Percentiles rank a stretch among this genome's conserved stretches.
phyloP scores from a whole-genome alignment of 2,113 vertebrate genomes.

The Perccottus glenii region DNA sequence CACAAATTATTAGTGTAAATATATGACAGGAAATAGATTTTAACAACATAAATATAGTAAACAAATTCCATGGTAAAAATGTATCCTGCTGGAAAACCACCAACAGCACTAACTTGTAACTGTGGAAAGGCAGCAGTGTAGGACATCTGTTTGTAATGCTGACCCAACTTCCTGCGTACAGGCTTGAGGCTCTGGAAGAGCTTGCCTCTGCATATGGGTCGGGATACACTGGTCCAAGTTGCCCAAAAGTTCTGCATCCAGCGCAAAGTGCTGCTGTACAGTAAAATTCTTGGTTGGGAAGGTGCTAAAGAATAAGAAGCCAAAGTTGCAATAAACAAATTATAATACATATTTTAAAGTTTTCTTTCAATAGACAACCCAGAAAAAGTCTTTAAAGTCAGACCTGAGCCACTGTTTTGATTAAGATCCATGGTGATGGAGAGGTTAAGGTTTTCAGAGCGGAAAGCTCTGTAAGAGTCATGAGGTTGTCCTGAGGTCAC shows the following conservation, averaged over 20 bases:
- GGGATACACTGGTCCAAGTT: slow-evolving; percentile 92
- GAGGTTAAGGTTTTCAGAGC: slow-evolving; percentile 95
- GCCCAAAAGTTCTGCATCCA: slow-evolving; percentile 99
- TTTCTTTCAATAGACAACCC: background rate
- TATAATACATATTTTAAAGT: background rate
- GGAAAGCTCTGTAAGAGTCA: slow-evolving; percentile 96
- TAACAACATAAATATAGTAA: no score
- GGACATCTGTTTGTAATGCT: slow-evolving; percentile 97
- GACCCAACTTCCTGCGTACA: slow-evolving; percentile 92
- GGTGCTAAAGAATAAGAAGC: slow-evolving; percentile 73
- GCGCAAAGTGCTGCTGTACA: slow-evolving; percentile 97
- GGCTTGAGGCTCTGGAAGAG: slow-evolving; percentile 93
- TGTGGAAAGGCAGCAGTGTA: slow-evolving; percentile 91
- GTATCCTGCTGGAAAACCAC: background rate
- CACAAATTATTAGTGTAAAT: background rate
- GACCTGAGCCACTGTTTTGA: slow-evolving; percentile 76
- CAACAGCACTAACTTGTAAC: slow-evolving; percentile 83
- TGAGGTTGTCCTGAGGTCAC: slow-evolving; percentile 90
- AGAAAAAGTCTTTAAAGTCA: background rate
- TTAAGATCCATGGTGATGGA: slow-evolving; percentile 96
- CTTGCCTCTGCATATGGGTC: slow-evolving; percentile 95
- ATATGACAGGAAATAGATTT: background rate
- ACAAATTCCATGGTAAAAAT: background rate
- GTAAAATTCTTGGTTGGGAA: slow-evolving; percentile 89
- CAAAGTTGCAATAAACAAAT: background rate